Conservation (phyloP, 2,797 vertebrate genomes). For the Jordanella pulchra region DNA sequence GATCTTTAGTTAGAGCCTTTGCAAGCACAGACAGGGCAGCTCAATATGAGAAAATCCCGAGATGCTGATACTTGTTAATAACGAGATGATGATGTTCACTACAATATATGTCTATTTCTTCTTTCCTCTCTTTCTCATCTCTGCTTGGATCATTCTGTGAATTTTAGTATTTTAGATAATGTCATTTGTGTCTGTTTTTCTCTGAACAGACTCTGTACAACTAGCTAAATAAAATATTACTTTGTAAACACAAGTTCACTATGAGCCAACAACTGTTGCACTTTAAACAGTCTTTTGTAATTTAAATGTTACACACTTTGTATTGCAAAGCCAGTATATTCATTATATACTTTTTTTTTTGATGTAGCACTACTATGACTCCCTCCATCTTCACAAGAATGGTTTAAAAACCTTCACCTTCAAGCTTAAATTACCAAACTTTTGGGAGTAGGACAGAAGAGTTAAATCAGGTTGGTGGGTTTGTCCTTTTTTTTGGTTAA, state of each 20-base stretch:
- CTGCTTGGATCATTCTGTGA: not conserved
- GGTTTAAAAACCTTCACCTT: not conserved
- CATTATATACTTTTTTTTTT: not conserved
- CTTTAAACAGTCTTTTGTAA: not conserved
- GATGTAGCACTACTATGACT: not conserved
- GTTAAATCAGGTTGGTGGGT: too few relatives aligned
- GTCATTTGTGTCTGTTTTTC: not conserved
- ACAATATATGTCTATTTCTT: not conserved
- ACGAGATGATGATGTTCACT: not conserved
- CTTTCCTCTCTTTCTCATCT: not conserved
- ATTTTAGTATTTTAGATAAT: not conserved
- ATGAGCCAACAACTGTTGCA: not conserved
- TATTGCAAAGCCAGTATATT: too few relatives aligned
- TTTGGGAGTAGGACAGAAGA: too few relatives aligned
- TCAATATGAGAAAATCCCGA: not conserved
- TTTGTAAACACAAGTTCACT: not conserved
- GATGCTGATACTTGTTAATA: not conserved
- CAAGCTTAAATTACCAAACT: not conserved
- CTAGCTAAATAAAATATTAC: not conserved
- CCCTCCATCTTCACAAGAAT: not conserved
- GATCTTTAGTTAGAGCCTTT: not conserved
- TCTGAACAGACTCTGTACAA: too few relatives aligned
- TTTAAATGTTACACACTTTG: not conserved
- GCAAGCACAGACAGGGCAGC: not conserved
- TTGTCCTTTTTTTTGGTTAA: too few relatives aligned